A percentile compares a stretch with the other conserved stretches of the same genome.
Evolutionary conservation across 1,140 invertebrate species (phyloP).

Genomic region (Trichogramma pretiosum): DNA sequence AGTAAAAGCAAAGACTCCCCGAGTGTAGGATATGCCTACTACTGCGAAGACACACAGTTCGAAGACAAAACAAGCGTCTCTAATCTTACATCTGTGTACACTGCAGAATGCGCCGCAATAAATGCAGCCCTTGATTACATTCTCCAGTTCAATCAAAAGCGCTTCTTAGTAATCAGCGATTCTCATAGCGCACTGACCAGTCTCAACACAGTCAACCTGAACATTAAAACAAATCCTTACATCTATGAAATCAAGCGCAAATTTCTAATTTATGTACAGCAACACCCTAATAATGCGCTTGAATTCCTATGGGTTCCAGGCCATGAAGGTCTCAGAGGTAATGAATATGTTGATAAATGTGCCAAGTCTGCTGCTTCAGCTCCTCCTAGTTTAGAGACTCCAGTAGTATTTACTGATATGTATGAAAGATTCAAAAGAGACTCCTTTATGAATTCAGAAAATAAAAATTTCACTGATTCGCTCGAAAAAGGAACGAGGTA

Average conservation of each 20-base stretch:
- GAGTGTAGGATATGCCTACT: not conserved
- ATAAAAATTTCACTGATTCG: not conserved
- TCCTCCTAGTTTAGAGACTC: not conserved
- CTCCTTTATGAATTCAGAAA: not conserved
- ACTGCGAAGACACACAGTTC: not conserved
- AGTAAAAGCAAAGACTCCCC: not conserved
- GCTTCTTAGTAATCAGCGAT: conserved; percentile 3
- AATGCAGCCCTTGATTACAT: not conserved
- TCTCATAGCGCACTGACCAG: not conserved
- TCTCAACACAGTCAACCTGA: not conserved
- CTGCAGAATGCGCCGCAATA: conserved; percentile 4
- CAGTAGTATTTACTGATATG: not conserved
- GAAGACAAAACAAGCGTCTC: not conserved
- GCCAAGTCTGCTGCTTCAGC: not conserved
- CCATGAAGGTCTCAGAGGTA: not conserved
- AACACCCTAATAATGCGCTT: not conserved
- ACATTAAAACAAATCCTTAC: not conserved
- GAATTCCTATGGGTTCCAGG: not conserved
- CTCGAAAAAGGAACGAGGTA: not conserved
- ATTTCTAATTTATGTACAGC: not conserved
- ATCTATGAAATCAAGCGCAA: conserved; percentile 5
- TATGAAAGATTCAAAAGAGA: not conserved
- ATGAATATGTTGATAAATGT: not conserved
- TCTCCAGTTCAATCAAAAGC: not conserved
- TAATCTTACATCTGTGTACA: conserved; percentile 1